phyloP scores from a whole-genome alignment of 2,888 invertebrate species.

The Siphlonurus alternatus region DNA sequence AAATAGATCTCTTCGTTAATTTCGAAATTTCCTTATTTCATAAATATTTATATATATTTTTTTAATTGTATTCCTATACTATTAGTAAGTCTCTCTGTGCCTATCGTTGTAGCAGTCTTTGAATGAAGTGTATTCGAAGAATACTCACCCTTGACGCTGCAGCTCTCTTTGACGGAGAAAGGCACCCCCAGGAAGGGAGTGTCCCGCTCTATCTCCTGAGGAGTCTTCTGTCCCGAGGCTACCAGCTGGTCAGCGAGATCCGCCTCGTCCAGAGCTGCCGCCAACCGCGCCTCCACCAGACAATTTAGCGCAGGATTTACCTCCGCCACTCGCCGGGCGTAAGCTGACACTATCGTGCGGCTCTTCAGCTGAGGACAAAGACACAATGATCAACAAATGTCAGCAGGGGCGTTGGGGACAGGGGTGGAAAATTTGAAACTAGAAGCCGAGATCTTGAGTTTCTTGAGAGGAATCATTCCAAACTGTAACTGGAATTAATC shows the following conservation, averaged over 20 bases:
- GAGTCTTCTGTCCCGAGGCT: constrained; percentile 16
- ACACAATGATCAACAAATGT: background rate
- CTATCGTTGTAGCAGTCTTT: too few relatives aligned
- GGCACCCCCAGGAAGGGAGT: constrained; percentile 66
- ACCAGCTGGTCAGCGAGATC: constrained; percentile 34
- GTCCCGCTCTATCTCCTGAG: constrained; percentile 29
- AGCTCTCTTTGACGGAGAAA: constrained; percentile 65
- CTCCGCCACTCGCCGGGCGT: constrained; percentile 42
- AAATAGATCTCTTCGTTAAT: too few relatives aligned
- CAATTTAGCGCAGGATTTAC: constrained; percentile 53
- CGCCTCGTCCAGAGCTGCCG: constrained; percentile 46
- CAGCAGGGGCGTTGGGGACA: background rate
- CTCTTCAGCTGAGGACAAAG: constrained; percentile 36
- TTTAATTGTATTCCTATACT: too few relatives aligned
- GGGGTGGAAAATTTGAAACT: constrained; percentile 1
- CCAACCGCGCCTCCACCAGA: constrained; percentile 46
- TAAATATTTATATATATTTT: too few relatives aligned
- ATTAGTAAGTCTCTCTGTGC: too few relatives aligned
- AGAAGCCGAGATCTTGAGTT: constrained; percentile 4
- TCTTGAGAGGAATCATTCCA: background rate
- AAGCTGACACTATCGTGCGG: constrained; percentile 38
- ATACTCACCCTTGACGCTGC: constrained; percentile 45
- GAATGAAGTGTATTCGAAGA: background rate
- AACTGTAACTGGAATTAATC: background rate
- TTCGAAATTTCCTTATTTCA: too few relatives aligned